These are phyloP conservation scores for Drosophila macrospina DNA, from an alignment of 2,888 invertebrate species.

Conservation along the genomic window DNA sequence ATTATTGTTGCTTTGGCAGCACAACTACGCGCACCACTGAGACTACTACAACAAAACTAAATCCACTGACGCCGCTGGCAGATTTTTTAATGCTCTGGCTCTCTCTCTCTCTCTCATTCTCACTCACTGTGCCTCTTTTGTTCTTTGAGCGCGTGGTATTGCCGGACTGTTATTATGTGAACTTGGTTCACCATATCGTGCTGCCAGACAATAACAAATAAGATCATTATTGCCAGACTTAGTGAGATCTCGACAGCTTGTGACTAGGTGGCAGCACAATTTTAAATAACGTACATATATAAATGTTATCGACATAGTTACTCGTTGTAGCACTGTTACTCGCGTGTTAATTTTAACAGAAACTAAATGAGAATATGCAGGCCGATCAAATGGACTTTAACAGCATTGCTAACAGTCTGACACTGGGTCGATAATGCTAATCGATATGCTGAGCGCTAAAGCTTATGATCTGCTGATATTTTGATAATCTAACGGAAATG, in stretches of 20 bases:
- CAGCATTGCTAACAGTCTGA: background rate
- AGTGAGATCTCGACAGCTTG: slow-evolving; percentile 18
- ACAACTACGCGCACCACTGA: slow-evolving; percentile 60
- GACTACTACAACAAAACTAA: slow-evolving; percentile 67
- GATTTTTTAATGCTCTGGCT: slow-evolving; percentile 52
- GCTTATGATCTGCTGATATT: slow-evolving; percentile 15
- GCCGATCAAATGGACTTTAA: background rate
- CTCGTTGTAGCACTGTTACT: slow-evolving; percentile 2
- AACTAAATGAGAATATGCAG: background rate
- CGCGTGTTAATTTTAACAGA: background rate
- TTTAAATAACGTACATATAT: slow-evolving; percentile 1
- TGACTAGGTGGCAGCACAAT: slow-evolving; percentile 34
- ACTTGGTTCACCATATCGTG: slow-evolving; percentile 41
- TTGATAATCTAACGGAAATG: slow-evolving; percentile 27
- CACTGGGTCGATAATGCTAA: slow-evolving; percentile 6
- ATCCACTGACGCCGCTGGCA: slow-evolving; percentile 83
- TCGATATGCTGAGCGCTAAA: slow-evolving; percentile 12
- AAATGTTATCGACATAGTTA: background rate
- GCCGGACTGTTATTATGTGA: slow-evolving; percentile 39
- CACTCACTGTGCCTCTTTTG: slow-evolving; percentile 57
- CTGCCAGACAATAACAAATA: slow-evolving; percentile 48
- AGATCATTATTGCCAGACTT: slow-evolving; percentile 54
- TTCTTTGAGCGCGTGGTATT: slow-evolving; percentile 54
- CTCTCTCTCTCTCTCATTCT: slow-evolving; percentile 29
- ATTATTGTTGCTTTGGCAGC: slow-evolving; percentile 49